Base-by-base conservation (phyloP, 1,140 invertebrate genomes). In the Brachionus asplanchnoidis region DNA sequence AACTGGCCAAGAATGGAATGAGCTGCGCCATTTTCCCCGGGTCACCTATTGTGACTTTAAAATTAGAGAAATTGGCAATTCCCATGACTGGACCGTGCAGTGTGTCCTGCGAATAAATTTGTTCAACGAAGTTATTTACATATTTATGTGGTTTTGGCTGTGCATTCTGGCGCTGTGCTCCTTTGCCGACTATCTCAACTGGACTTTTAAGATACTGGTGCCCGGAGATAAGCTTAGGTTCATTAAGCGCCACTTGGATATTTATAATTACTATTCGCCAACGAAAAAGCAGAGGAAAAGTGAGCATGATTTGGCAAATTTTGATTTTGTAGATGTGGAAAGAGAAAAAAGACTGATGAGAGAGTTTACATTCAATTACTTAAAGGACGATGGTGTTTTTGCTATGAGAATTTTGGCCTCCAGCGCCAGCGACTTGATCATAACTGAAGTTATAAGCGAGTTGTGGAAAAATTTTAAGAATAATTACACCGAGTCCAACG, bases 1-100 rank as follows among this genome's bases (percentile, higher is more conserved):
- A 6, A 86, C 86, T 53, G 90, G 91, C 66, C 85, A 86, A 28
- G 88, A 89, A 82, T 92, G 90, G 89, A 86, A 87, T 1, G 88
- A 87, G 85, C 85, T 86, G 70, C 87, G 87, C 85, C 86, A 90
- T 23, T 92, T 92, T 86, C 91, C 91, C 5, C 86, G 90, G 32
- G 90, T 91, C 9, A 92, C 91, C 11, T 88, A 91, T 85, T 92
- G 82, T 40, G 82, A 84, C 32, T 84, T 84, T 84, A 77, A 84
- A 46, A 84, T 84, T 17, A 28, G 84, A n/a, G 84, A 84, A 65
- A 78, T 84, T 14, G 84, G 84, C 6, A 75, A 75, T 23, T 44
- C 40, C 17, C 84, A 84, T 46, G 44, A 75, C 44, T 84, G 65
- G 65, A 84, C 84, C 17, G 84, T 84, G 2, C 84, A 84, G 50